A percentile compares a stretch with the other conserved stretches of the same genome.
phyloP scores from a whole-genome alignment of 2,888 invertebrate species.

The Latrodectus hesperus region DNA sequence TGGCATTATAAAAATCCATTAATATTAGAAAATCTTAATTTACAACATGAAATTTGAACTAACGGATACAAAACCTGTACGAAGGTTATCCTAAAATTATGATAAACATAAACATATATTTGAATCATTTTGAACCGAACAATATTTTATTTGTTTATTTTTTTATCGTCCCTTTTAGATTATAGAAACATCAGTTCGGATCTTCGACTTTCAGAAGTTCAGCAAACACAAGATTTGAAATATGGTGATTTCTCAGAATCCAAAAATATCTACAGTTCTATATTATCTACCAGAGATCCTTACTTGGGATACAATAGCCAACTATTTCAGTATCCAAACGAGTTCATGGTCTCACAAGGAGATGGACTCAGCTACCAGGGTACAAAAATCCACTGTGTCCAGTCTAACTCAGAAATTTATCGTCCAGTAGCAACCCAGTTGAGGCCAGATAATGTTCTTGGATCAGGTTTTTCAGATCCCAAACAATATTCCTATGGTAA shows the following conservation, averaged over 20 bases:
- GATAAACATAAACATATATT: too few relatives aligned
- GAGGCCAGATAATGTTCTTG: slow-evolving; percentile 24
- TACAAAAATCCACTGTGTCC: slow-evolving; percentile 13
- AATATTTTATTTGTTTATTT: too few relatives aligned
- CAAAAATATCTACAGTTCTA: slow-evolving; percentile 30
- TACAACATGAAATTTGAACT: too few relatives aligned
- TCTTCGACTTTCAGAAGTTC: slow-evolving; percentile 14
- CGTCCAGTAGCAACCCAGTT: slow-evolving; percentile 40
- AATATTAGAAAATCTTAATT: too few relatives aligned
- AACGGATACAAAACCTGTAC: too few relatives aligned
- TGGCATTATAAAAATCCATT: too few relatives aligned
- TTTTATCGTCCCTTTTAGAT: background rate
- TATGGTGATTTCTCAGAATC: slow-evolving; percentile 27
- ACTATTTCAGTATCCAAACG: slow-evolving; percentile 41
- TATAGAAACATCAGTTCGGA: slow-evolving; percentile 35
- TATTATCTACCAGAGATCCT: slow-evolving; percentile 30
- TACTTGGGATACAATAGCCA: slow-evolving; percentile 42
- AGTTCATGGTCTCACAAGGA: background rate
- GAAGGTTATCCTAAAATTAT: too few relatives aligned
- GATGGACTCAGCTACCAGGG: slow-evolving; percentile 22
- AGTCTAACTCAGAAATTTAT: slow-evolving; percentile 38
- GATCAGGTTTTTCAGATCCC: slow-evolving; percentile 30
- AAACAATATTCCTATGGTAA: slow-evolving; percentile 36
- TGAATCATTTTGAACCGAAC: too few relatives aligned
- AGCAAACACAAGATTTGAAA: slow-evolving; percentile 9